Percentiles rank a stretch among this genome's conserved stretches.
Evolutionary conservation across 37 sponge, comb jelly and placozoan genomes (phyloP).

Genomic region (Chondrilla cf. caribensis): DNA sequence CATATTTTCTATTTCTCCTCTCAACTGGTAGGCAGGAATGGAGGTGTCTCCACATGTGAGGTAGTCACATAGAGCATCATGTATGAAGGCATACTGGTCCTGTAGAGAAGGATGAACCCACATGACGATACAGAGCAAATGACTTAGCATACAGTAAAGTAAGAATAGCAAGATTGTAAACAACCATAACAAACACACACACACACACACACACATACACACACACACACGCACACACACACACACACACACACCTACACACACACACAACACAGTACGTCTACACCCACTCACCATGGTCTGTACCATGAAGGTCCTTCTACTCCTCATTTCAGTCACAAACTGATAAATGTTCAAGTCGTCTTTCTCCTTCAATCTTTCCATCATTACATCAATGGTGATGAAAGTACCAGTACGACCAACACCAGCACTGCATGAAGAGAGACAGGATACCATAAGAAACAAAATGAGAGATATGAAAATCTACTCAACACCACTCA

Average conservation of each 20-base stretch:
- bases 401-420: conserved; percentile 17
- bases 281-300: conserved; percentile 1
- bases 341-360: neutral
- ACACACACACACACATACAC: too few species aligned
- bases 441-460: too few species aligned
- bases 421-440: conserved; percentile 5
- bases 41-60: conserved; percentile 6
- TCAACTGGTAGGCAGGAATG: neutral
- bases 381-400: neutral
- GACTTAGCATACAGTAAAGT: too few species aligned
- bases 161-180: too few species aligned
- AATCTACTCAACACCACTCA: too few species aligned
- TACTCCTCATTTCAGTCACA: conserved; percentile 4
- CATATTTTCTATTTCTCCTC: neutral
- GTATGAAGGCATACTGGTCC: conserved; percentile 19
- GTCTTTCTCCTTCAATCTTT: neutral
- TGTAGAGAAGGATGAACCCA: neutral
- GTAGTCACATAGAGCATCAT: conserved; percentile 14
- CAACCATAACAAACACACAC: too few species aligned
- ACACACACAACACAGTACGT: too few species aligned
- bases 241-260: too few species aligned
- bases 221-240: too few species aligned
- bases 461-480: too few species aligned
- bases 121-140: too few species aligned
- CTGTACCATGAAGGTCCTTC: conserved; percentile 4